Evolutionary conservation across 2,888 invertebrate species (phyloP), one percentile per base, ranked within the genome.

Genomic region (Eilema depressum): DNA sequence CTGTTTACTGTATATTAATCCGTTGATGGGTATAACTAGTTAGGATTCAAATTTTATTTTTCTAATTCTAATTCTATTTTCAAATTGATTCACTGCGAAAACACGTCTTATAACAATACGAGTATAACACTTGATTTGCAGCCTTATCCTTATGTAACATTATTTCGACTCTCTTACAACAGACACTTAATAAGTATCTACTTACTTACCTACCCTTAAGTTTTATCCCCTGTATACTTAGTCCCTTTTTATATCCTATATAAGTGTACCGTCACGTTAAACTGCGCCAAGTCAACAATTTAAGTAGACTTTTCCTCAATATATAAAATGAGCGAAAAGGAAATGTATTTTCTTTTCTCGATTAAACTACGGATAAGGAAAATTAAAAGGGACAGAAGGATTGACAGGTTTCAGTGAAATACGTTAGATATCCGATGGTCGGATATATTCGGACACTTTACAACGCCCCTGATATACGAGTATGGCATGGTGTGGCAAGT

Each of bases 361-460:
- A 73, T 74, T 61, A 71, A 59, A 56, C 57, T 62, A 74, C 73
- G 74, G 72, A 77, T 74, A 71, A 56, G 61, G 70, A 61, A 81
- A 81, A 83, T 81, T 83, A 77, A 80, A 83, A 68, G 66, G 76
- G 76, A 73, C 70, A 28, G 66, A 11, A 63, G 59, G 71, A 75
- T 75, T 77, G 83, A 73, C 79, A 75, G 77, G 63, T 71, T 47
- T 20, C 68, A 67, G 73, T 71, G 74, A 73, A 80, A 83, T 77
- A 73, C 65, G 70, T 33, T 66, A 11, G 71, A 63, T 73, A 69
- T 69, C 71, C 57, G 60, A 57, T 20, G 20, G 37, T 61, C 62
- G 72, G 66, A 78, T 68, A 74, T 69, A 5, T 23, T 33, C 41
- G 62, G 63, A 73, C 56, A 69, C 12, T 63, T 69, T 59, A 20